phyloP scores from a whole-genome alignment of 2,888 invertebrate species.

The Nomada ferruginata region DNA sequence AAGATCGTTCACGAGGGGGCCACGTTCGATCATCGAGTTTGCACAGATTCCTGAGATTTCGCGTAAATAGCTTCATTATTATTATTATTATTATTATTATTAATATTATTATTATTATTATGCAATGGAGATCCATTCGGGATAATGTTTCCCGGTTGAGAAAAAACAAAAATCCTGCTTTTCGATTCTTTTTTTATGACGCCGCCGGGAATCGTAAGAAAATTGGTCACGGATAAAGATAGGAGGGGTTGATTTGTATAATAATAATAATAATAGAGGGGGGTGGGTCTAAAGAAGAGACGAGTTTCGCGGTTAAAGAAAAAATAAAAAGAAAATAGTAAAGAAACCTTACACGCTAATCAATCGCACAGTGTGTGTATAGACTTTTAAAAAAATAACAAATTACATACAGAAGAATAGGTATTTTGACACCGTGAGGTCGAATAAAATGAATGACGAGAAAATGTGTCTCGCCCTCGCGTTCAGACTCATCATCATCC shows the following conservation, averaged over 20 bases:
- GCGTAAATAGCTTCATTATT: constrained; percentile 34
- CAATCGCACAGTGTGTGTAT: constrained; percentile 79
- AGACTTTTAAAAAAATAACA: constrained; percentile 84
- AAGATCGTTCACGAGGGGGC: constrained; percentile 49
- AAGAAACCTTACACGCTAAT: constrained; percentile 77
- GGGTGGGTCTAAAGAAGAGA: constrained; percentile 19
- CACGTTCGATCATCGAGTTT: constrained; percentile 16
- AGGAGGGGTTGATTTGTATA: neutral
- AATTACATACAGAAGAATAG: constrained; percentile 82
- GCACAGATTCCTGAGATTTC: constrained; percentile 62
- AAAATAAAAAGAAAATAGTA: constrained; percentile 17
- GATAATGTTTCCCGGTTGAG: constrained; percentile 18
- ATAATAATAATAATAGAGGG: no score
- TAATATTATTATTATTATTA: constrained; percentile 48
- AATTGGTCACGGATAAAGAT: neutral
- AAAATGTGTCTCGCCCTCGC: constrained; percentile 50
- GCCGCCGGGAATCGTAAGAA: neutral
- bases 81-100: constrained; percentile 26
- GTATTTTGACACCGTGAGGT: constrained; percentile 79
- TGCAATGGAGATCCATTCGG: constrained; percentile 55
- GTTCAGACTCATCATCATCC: constrained; percentile 36
- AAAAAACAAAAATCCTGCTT: constrained; percentile 14
- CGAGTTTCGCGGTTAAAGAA: constrained; percentile 41
- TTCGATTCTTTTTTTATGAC: constrained; percentile 21
- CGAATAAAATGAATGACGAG: constrained; percentile 76